Evolutionary conservation across 2,113 vertebrate genomes (phyloP).

Genomic region (Periophthalmus modestus): DNA sequence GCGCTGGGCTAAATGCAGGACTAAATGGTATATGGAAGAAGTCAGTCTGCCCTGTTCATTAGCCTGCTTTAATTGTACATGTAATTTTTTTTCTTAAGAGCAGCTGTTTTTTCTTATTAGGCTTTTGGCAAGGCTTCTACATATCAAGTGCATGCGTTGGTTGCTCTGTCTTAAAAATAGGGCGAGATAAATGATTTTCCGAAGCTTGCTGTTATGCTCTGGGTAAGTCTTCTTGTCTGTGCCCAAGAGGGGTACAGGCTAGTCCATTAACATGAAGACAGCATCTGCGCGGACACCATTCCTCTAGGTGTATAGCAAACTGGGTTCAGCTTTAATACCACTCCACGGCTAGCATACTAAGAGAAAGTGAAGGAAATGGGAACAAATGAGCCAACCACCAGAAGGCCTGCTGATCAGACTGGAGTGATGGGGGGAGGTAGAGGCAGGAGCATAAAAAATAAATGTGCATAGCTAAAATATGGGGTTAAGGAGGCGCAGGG

Average conservation of each 20-base stretch:
- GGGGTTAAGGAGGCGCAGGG: slow-evolving; percentile 3
- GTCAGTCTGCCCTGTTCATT: slow-evolving; percentile 50
- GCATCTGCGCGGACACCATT: slow-evolving; percentile 38
- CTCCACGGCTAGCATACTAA: slow-evolving; percentile 59
- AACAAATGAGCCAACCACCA: slow-evolving; percentile 19
- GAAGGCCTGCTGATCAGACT: slow-evolving; percentile 22
- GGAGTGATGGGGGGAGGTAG: slow-evolving; percentile 37
- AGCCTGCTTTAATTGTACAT: slow-evolving; percentile 55
- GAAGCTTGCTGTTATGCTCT: slow-evolving; percentile 25
- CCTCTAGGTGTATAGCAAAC: slow-evolving; percentile 37
- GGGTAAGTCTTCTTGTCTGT: slow-evolving; percentile 33
- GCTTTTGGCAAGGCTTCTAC: slow-evolving; percentile 19
- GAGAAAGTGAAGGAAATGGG: slow-evolving; percentile 30
- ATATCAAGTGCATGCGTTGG: slow-evolving; percentile 26
- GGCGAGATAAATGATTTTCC: slow-evolving; percentile 31
- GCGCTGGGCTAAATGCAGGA: slow-evolving; percentile 62
- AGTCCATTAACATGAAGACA: slow-evolving; percentile 51
- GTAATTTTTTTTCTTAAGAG: slow-evolving; percentile 31
- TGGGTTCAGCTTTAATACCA: slow-evolving; percentile 41
- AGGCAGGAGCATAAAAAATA: slow-evolving; percentile 37
- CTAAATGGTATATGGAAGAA: slow-evolving; percentile 58
- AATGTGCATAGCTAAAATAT: slow-evolving; percentile 19
- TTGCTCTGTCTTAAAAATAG: slow-evolving; percentile 20
- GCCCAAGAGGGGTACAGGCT: slow-evolving; percentile 34
- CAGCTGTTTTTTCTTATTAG: slow-evolving; percentile 38